Conservation (phyloP, 2,113 vertebrate species). For the Hypomesus transpacificus region DNA sequence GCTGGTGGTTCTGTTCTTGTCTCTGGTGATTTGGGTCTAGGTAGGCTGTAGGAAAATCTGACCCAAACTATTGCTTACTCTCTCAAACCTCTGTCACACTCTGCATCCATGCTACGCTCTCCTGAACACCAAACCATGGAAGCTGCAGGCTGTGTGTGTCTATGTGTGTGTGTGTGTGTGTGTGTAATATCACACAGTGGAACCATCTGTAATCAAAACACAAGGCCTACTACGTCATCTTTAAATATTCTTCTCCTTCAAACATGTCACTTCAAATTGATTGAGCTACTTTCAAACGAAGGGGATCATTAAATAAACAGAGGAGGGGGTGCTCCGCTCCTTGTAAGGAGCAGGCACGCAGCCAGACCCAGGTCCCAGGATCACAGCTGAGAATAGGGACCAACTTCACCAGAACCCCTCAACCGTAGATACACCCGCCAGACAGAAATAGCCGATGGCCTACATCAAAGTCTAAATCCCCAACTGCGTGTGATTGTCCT, state of each 20-base stretch:
- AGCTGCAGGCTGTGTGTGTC: constrained; percentile 6
- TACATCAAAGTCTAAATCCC: constrained; percentile 43
- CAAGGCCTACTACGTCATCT: constrained; percentile 53
- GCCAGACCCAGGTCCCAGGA: constrained; percentile 9
- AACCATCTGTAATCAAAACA: constrained; percentile 51
- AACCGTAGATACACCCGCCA: constrained; percentile 26
- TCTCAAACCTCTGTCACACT: constrained; percentile 28
- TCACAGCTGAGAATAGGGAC: constrained; percentile 31
- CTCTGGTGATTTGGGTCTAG: neutral
- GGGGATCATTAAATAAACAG: constrained; percentile 56
- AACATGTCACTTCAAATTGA: constrained; percentile 53
- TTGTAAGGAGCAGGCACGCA: constrained; percentile 41
- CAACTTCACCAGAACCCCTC: constrained; percentile 29
- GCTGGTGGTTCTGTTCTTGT: constrained; percentile 41
- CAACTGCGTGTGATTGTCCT: constrained; percentile 39
- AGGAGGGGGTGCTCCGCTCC: constrained; percentile 16
- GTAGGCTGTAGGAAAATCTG: constrained; percentile 47
- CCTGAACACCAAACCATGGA: constrained; percentile 29
- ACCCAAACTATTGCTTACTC: constrained; percentile 25
- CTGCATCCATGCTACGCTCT: constrained; percentile 27
- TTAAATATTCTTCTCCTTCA: constrained; percentile 43
- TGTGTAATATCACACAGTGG: neutral
- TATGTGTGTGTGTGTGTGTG: neutral
- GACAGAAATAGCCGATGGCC: constrained; percentile 30
- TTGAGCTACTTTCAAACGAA: constrained; percentile 55